Percentiles rank a stretch among this genome's conserved stretches.
phyloP scores from a whole-genome alignment of 2,888 invertebrate species.

The Agrochola circellaris region DNA sequence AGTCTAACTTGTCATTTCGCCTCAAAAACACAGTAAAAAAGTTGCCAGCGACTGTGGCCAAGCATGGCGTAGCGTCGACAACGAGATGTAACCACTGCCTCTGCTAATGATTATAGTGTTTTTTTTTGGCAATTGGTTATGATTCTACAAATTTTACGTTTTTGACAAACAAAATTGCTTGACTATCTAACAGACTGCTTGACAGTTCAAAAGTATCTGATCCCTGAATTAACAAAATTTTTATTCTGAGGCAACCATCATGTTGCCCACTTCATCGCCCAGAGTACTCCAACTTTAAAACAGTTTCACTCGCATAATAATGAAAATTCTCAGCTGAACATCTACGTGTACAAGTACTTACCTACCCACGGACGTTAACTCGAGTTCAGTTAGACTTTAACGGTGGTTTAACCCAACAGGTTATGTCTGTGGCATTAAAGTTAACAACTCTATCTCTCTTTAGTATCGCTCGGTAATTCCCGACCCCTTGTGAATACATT shows the following conservation, averaged over 20 bases:
- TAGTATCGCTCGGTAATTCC: conserved; percentile 25
- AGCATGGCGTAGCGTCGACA: background rate
- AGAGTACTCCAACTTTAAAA: background rate
- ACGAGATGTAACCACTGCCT: background rate
- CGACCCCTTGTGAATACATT: background rate
- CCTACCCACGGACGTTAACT: background rate
- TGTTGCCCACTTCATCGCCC: too few species aligned
- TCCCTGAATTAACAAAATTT: background rate
- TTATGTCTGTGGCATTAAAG: conserved; percentile 39
- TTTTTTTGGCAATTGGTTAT: background rate
- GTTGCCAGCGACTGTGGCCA: background rate
- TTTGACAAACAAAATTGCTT: background rate
- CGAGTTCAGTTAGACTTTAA: conserved; percentile 35
- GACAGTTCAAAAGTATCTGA: too few species aligned
- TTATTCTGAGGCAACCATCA: background rate
- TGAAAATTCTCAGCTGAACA: background rate
- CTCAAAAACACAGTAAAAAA: background rate
- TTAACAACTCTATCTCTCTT: conserved; percentile 49
- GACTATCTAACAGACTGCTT: too few species aligned
- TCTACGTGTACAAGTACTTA: background rate
- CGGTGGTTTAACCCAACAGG: conserved; percentile 19
- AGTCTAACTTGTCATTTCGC: too few species aligned
- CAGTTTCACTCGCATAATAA: background rate
- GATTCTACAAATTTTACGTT: background rate
- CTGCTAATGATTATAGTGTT: background rate